Evolutionary conservation across 2,113 vertebrate species (phyloP).

Genomic region (Platycercus adscitus): DNA sequence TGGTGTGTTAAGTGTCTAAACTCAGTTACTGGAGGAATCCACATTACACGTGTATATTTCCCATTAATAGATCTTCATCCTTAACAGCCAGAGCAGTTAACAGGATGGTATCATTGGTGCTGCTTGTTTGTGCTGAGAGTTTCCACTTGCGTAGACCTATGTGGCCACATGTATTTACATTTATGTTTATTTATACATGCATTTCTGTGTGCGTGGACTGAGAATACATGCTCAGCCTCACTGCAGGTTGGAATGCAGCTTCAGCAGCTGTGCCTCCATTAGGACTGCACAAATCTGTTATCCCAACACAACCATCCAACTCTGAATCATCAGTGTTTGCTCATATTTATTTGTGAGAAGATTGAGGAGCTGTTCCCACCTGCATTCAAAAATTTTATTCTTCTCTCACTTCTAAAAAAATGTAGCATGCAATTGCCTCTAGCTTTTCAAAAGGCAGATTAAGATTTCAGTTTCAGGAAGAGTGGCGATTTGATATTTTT

Average conservation of each 20-base stretch:
- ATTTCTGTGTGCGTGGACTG: rapidly evolving
- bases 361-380: neutral
- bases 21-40: neutral
- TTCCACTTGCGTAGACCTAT: neutral
- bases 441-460: neutral
- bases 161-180: rapidly evolving
- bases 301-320: neutral
- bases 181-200: rapidly evolving
- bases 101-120: neutral
- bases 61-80: neutral
- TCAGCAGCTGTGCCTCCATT: rapidly evolving
- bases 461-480: neutral
- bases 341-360: neutral
- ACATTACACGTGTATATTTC: rapidly evolving
- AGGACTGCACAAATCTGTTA: neutral
- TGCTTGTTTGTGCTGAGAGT: neutral
- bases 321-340: neutral
- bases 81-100: neutral
- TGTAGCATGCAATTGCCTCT: neutral
- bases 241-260: neutral
- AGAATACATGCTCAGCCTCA: neutral
- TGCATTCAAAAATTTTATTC: neutral
- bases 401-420: neutral
- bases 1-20: neutral
- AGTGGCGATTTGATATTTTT: neutral